phyloP scores from a whole-genome alignment of 2,888 invertebrate species.

The Coleophora flavipennella region DNA sequence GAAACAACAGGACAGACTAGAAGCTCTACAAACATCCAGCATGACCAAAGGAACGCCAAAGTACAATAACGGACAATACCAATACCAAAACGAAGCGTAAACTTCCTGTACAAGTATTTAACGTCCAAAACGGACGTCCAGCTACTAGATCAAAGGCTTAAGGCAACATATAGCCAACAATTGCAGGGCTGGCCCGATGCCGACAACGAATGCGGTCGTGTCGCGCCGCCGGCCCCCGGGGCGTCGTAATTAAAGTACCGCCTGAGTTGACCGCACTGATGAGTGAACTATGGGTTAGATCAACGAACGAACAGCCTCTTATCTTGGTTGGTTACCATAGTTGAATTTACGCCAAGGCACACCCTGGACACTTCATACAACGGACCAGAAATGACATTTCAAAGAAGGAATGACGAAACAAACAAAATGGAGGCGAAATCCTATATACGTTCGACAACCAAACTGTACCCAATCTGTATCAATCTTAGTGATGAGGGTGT shows the following conservation, averaged over 20 bases:
- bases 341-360: too few species aligned
- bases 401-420: too few species aligned
- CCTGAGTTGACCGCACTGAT: conserved; percentile 1
- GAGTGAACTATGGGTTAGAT: conserved; percentile 1
- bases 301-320: neutral
- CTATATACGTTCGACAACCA: too few species aligned
- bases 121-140: conserved; percentile 20
- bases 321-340: too few species aligned
- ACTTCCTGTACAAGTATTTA: conserved; percentile 9
- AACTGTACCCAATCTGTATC: too few species aligned
- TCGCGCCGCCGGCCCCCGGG: conserved; percentile 52
- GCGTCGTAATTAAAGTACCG: conserved; percentile 56
- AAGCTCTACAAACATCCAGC: neutral
- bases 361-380: too few species aligned
- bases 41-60: neutral
- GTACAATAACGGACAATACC: neutral
- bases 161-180: conserved; percentile 42
- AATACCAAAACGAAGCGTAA: neutral
- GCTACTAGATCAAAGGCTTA: conserved; percentile 27
- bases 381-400: too few species aligned
- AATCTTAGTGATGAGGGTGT: too few species aligned
- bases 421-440: too few species aligned
- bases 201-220: conserved; percentile 53
- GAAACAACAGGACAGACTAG: neutral
- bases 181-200: conserved; percentile 38